phyloP scores from a whole-genome alignment of 1,140 invertebrate species.

The Apolygus lucorum region DNA sequence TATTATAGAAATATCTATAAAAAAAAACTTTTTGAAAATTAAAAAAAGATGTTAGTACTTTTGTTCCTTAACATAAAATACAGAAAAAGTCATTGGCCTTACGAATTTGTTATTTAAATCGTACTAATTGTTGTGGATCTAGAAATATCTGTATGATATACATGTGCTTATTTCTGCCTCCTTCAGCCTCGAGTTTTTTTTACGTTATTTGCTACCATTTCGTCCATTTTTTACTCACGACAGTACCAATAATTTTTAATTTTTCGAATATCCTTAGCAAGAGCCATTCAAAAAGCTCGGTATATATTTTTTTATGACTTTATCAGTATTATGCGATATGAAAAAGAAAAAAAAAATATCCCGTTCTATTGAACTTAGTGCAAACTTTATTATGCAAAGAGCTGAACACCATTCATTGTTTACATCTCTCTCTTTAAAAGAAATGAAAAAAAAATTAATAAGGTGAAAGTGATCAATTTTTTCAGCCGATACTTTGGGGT shows the following conservation, averaged over 20 bases:
- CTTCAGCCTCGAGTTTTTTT: slow-evolving; percentile 4
- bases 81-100: slow-evolving; percentile 25
- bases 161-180: neutral
- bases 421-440: neutral
- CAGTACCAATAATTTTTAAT: slow-evolving; percentile 3
- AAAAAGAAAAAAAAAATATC: slow-evolving; percentile 17
- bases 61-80: slow-evolving; percentile 6
- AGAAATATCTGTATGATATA: neutral
- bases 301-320: slow-evolving; percentile 26
- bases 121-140: slow-evolving; percentile 6
- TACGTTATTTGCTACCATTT: slow-evolving; percentile 16
- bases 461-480: slow-evolving; percentile 20
- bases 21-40: slow-evolving; percentile 7
- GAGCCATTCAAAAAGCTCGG: slow-evolving; percentile 19
- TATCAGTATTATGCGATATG: slow-evolving; percentile 26
- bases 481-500: slow-evolving; percentile 17
- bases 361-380: slow-evolving; percentile 8
- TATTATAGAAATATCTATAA: slow-evolving; percentile 25
- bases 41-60: slow-evolving; percentile 9
- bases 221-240: slow-evolving; percentile 26
- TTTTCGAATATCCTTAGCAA: slow-evolving; percentile 12
- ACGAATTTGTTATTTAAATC: slow-evolving; percentile 20
- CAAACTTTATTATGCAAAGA: slow-evolving; percentile 22
- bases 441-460: neutral
- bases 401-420: slow-evolving; percentile 29